Conservation (phyloP, 2,113 vertebrate genomes). For the Daubentonia madagascariensis region DNA sequence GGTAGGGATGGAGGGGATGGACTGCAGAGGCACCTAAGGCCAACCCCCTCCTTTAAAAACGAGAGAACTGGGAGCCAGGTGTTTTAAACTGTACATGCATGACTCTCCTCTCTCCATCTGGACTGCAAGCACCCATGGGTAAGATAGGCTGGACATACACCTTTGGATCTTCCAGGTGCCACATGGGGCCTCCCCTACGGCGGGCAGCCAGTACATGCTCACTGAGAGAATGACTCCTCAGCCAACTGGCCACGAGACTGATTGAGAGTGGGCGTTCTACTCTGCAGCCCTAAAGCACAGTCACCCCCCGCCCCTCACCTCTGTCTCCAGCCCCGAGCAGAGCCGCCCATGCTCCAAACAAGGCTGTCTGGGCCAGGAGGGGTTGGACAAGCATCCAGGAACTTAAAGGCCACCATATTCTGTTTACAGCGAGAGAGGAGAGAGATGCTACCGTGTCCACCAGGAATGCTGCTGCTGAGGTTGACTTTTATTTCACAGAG, state of each 20-base stretch:
- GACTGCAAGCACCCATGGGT: not conserved
- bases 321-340: not conserved
- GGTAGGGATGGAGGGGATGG: not conserved
- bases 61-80: not conserved
- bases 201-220: not conserved
- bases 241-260: not conserved
- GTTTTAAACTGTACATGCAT: not conserved
- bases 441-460: not conserved
- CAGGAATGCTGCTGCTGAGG: too few species aligned
- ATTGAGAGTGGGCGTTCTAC: not conserved
- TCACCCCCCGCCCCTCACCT: not conserved
- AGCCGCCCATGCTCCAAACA: not conserved
- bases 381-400: not conserved
- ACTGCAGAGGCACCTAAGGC: too few species aligned
- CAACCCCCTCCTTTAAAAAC: not conserved
- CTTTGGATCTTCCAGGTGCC: not conserved
- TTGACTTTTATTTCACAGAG: too few species aligned
- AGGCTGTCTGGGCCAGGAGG: not conserved
- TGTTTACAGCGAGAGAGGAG: not conserved
- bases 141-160: not conserved
- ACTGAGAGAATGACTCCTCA: not conserved
- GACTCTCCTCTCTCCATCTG: not conserved
- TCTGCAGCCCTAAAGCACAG: not conserved
- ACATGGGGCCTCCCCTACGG: fast-evolving
- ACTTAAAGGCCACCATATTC: not conserved